phyloP scores from a whole-genome alignment of 2,797 vertebrate genomes.

The Cirrhinus molitorella region DNA sequence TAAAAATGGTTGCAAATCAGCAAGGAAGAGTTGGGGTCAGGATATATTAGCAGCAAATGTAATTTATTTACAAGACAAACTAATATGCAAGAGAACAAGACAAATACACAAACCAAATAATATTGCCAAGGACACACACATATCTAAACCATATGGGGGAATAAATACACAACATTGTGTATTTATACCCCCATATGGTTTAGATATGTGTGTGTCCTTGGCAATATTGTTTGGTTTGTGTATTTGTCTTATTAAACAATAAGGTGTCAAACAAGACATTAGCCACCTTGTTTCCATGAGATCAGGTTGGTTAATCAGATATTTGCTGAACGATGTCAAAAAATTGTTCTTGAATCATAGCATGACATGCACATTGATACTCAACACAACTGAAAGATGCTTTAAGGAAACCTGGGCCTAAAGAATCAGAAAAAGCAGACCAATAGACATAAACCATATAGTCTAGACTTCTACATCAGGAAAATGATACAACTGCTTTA shows the following conservation, averaged over 20 bases:
- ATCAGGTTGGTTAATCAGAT: too few relatives aligned
- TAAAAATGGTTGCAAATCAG: not conserved
- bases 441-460: not conserved
- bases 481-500: slow-evolving; percentile 8
- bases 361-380: not conserved
- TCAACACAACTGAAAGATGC: not conserved
- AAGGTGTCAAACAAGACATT: not conserved
- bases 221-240: too few relatives aligned
- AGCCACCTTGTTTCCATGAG: too few relatives aligned
- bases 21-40: not conserved
- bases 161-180: not conserved
- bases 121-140: not conserved
- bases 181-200: too few relatives aligned
- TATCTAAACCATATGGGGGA: not conserved
- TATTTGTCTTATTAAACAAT: too few relatives aligned
- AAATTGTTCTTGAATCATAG: not conserved
- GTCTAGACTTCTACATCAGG: slow-evolving; percentile 4
- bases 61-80: not conserved
- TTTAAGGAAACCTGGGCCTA: not conserved
- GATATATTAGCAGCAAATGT: not conserved
- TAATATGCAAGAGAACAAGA: not conserved
- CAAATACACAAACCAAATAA: not conserved
- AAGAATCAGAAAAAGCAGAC: not conserved
- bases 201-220: too few relatives aligned
- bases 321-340: not conserved